Base-by-base conservation (phyloP, 2,888 invertebrate genomes). In the Sturmia bella region DNA sequence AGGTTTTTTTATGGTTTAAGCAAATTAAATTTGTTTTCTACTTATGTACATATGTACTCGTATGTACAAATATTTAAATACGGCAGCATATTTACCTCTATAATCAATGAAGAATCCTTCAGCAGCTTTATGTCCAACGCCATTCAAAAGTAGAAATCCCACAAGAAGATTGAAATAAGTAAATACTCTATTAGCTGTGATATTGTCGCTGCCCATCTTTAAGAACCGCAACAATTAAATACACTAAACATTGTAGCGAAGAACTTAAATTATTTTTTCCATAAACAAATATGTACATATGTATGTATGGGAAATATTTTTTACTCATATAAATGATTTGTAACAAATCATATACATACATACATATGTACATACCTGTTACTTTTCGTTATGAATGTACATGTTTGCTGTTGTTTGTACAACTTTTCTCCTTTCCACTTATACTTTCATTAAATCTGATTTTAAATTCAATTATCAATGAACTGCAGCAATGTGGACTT, bases 51-150 rank as follows among this genome's bases (percentile, higher is more conserved):
- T 21, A n/a, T 7, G 13, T 63, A 61, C n/a, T n/a, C n/a, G 9
- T 32, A 15, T 32, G 11, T 15, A 13, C 21, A 15, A 2, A 4
- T 12, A 37, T 50, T 0, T 24, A 32, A 50, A 50, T 24, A 54
- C 1, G 4, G 1, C 5, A 12, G 13, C 32, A 12, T 24, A 27
- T 9, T 85, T 82, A 88, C 88, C 88, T 84, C 86, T 85, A 64
- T 86, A 85, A 68, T 88, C 86, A 21, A 86, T 84, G 56, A 87
- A 88, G 52, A 85, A 79, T 7, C 78, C 85, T 68, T 63, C 19
- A 4, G 78, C 39, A 48, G 6, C 13, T 27, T 39, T 27, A 9
- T 61, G 3, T n/a, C 13, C 54, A 41, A 9, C 41, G n/a, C 27
- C 15, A 32, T 45, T 56, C 2, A 64, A 63, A 11, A 72, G 13